A percentile compares a stretch with the other conserved stretches of the same genome.
These are phyloP conservation scores for Hymenopus coronatus DNA, from an alignment of 2,888 invertebrate species.

Conservation along the genomic window DNA sequence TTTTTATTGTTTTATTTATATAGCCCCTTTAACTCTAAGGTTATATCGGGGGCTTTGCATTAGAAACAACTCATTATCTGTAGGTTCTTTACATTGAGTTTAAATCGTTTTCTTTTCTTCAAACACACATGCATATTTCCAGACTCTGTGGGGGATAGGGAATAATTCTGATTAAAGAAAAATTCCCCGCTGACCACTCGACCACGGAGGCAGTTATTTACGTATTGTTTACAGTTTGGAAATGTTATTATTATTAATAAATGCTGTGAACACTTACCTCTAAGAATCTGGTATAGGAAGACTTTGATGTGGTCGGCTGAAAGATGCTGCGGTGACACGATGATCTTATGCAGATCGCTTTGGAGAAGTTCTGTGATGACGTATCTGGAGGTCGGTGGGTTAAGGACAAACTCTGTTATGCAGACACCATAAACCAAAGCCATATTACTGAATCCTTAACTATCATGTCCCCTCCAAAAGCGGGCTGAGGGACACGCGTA, in stretches of 20 bases:
- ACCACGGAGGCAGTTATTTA: too few species aligned
- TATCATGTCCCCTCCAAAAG: not conserved
- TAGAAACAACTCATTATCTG: too few species aligned
- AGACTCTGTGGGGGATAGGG: too few species aligned
- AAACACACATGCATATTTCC: too few species aligned
- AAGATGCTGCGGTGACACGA: conserved; percentile 98
- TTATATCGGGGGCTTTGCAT: too few species aligned
- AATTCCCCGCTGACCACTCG: too few species aligned
- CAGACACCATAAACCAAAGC: not conserved
- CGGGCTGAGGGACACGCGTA: too few species aligned
- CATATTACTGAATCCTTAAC: not conserved
- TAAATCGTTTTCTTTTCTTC: too few species aligned
- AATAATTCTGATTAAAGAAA: too few species aligned
- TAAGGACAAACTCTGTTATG: conserved; percentile 16
- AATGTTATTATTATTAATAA: not conserved
- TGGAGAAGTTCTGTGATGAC: conserved; percentile 99
- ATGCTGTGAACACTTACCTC: conserved; percentile 66
- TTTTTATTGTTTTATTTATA: too few species aligned
- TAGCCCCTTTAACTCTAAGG: too few species aligned
- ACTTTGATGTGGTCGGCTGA: conserved; percentile 99
- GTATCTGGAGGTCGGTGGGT: conserved; percentile 68
- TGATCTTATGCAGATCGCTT: conserved; percentile 99
- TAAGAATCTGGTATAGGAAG: conserved; percentile 98
- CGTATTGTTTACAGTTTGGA: not conserved
- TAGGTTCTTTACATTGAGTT: too few species aligned